phyloP scores from a whole-genome alignment of 2,888 invertebrate species.

The Halocaridina rubra region DNA sequence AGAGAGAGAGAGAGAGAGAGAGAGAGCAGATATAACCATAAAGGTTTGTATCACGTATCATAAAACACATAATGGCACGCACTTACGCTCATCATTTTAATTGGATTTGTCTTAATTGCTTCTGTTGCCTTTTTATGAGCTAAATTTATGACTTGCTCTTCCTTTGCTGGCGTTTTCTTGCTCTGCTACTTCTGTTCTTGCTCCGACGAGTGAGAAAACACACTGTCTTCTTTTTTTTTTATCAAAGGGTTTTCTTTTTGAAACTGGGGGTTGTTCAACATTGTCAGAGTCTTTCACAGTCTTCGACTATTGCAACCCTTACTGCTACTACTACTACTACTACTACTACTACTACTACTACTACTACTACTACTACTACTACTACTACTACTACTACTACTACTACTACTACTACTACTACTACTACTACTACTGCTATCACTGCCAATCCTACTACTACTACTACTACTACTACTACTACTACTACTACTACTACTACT shows the following conservation, averaged over 20 bases:
- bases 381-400: background rate
- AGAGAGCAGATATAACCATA: conserved; percentile 2
- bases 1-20: background rate
- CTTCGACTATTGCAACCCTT: background rate
- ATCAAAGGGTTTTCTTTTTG: too few species aligned
- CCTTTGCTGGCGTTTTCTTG: background rate
- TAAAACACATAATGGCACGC: conserved; percentile 48
- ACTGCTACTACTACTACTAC: background rate
- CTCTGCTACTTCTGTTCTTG: background rate
- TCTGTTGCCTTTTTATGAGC: conserved; percentile 55
- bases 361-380: background rate
- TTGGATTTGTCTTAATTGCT: conserved; percentile 61
- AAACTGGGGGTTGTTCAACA: too few species aligned
- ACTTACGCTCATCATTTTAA: conserved; percentile 57
- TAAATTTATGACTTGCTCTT: conserved; percentile 38
- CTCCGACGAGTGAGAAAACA: too few species aligned
- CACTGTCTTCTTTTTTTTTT: too few species aligned
- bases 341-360: background rate
- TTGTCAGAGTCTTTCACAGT: too few species aligned
- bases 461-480: background rate
- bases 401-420: background rate
- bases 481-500: background rate
- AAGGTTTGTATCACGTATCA: conserved; percentile 45
- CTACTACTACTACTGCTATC: background rate
- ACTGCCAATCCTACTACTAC: background rate